These are phyloP conservation scores for Netelia virgata DNA, from an alignment of 2,888 invertebrate species.

Conservation along the genomic window DNA sequence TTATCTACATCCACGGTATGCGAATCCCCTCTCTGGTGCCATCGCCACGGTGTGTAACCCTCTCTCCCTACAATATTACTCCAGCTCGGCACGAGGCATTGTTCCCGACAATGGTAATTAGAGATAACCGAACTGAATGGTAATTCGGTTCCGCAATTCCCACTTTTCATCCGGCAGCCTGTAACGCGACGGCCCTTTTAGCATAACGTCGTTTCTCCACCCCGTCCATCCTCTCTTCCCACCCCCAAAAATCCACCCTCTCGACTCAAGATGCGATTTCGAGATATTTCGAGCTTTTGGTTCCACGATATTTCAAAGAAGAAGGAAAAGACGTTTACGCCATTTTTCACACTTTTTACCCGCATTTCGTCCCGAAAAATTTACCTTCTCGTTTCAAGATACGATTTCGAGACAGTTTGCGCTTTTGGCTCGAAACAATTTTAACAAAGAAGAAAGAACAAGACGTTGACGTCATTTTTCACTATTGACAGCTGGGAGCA, in stretches of 20 bases:
- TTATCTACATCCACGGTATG: constrained; percentile 56
- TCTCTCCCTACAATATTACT: constrained; percentile 49
- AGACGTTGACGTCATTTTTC: neutral
- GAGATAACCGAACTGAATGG: constrained; percentile 71
- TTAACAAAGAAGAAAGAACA: neutral
- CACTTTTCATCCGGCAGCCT: constrained; percentile 55
- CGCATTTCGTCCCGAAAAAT: too few relatives aligned
- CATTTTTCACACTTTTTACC: too few relatives aligned
- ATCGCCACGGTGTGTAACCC: constrained; percentile 18
- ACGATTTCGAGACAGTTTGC: too few relatives aligned
- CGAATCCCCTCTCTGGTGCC: constrained; percentile 36
- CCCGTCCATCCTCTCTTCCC: constrained; percentile 57
- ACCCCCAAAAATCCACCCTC: neutral
- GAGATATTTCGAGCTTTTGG: too few relatives aligned
- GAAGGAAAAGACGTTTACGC: too few relatives aligned
- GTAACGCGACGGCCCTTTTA: neutral
- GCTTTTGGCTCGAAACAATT: neutral
- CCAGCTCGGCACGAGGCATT: constrained; percentile 58
- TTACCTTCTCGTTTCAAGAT: too few relatives aligned
- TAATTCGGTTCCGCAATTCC: constrained; percentile 69
- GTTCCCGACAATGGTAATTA: constrained; percentile 70
- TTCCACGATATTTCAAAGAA: too few relatives aligned
- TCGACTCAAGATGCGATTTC: neutral
- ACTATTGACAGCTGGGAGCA: neutral
- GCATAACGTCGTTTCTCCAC: constrained; percentile 7